A percentile compares a stretch with the other conserved stretches of the same genome.
phyloP scores from a whole-genome alignment of 2,113 vertebrate genomes.

The Dicaeum eximium region DNA sequence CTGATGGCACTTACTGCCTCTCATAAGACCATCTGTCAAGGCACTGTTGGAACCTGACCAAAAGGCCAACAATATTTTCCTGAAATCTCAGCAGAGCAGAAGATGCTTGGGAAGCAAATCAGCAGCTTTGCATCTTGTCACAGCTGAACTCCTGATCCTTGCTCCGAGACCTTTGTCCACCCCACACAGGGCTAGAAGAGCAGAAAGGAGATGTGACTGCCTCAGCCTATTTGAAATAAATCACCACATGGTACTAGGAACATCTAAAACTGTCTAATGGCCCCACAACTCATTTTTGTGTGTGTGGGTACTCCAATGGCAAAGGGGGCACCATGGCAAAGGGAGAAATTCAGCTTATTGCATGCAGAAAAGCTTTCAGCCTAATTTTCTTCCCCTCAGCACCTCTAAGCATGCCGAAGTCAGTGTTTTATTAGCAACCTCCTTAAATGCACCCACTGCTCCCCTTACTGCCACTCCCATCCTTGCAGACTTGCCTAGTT shows the following conservation, averaged over 20 bases:
- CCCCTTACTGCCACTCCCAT: neutral
- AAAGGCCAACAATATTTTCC: neutral
- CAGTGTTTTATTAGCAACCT: neutral
- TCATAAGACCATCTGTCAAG: neutral
- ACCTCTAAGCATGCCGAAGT: neutral
- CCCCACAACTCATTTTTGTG: neutral
- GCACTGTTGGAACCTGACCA: fast-evolving
- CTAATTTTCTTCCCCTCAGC: neutral
- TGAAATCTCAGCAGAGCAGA: neutral
- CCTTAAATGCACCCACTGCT: neutral
- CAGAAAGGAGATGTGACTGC: neutral
- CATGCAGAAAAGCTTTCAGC: neutral
- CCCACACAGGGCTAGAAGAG: fast-evolving
- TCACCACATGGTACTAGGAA: neutral
- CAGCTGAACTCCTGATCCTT: neutral
- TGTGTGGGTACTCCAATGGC: neutral
- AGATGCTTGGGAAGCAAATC: neutral
- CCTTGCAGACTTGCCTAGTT: neutral
- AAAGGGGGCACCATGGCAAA: neutral
- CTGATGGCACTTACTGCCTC: neutral
- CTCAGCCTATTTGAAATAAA: neutral
- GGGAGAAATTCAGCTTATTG: neutral
- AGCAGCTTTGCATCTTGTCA: neutral
- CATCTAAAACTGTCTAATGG: neutral
- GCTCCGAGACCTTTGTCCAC: neutral